Conservation (phyloP, 2,888 invertebrate species). For the Carcina quercana region DNA sequence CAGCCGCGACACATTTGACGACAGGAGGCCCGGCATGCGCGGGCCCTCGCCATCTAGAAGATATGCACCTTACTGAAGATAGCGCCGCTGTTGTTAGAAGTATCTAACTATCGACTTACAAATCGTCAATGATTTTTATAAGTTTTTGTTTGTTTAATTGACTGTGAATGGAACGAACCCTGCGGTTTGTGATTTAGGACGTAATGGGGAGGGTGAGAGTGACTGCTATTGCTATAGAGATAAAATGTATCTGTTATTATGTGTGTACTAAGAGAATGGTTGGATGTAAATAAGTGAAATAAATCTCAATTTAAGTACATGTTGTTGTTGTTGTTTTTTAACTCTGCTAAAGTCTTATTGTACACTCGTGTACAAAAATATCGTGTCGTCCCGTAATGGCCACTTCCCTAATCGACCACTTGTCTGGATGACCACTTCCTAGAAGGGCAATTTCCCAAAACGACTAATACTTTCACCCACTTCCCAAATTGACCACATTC, state of each 20-base stretch:
- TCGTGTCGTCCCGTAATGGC: too few relatives aligned
- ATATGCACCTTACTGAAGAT: constrained; percentile 85
- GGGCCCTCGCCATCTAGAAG: constrained; percentile 89
- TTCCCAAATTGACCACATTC: too few relatives aligned
- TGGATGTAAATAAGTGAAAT: constrained; percentile 61
- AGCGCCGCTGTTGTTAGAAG: constrained; percentile 23
- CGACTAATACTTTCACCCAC: too few relatives aligned
- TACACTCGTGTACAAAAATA: too few relatives aligned
- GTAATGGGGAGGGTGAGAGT: too few relatives aligned
- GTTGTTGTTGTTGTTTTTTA: constrained; percentile 12
- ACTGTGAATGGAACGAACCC: constrained; percentile 30
- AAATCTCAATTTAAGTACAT: constrained; percentile 60
- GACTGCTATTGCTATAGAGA: constrained; percentile 40
- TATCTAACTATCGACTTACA: constrained; percentile 25
- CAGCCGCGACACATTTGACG: constrained; percentile 91
- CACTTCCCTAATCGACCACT: too few relatives aligned
- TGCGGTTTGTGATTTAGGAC: too few relatives aligned
- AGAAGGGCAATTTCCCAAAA: too few relatives aligned
- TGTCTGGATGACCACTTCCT: too few relatives aligned
- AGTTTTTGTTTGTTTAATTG: too few relatives aligned
- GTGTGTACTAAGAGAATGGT: constrained; percentile 32
- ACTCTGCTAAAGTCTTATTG: too few relatives aligned
- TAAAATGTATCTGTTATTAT: constrained; percentile 31
- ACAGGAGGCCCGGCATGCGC: constrained; percentile 87
- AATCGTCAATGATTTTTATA: constrained; percentile 30